Percentiles rank a stretch among this genome's conserved stretches.
These are phyloP conservation scores for Pithys albifrons DNA, from an alignment of 2,113 vertebrate genomes.

Conservation along the genomic window DNA sequence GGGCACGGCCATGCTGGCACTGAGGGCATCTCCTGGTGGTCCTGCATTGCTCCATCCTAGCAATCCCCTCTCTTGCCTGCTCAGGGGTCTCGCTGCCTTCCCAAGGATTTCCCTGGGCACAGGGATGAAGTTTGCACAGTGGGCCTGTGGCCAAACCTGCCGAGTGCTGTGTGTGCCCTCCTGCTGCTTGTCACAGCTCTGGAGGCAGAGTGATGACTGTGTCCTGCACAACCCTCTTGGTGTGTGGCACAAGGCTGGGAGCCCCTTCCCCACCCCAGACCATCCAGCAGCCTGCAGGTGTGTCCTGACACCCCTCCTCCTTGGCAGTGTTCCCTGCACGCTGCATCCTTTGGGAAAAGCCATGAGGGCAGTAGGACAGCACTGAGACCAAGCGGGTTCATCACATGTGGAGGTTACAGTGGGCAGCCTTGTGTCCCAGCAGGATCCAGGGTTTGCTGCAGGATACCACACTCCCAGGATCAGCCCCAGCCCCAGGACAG, in stretches of 20 bases:
- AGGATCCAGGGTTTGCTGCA: not conserved
- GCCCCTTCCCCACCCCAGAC: not conserved
- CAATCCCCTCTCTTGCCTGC: rapidly evolving
- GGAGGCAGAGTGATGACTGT: not conserved
- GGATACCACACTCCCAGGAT: not conserved
- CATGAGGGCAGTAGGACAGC: not conserved
- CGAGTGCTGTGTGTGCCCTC: not conserved
- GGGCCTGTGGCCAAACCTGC: not conserved
- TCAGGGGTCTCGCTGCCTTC: not conserved
- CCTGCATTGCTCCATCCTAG: not conserved
- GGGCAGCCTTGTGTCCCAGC: not conserved
- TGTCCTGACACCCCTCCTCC: not conserved
- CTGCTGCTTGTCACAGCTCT: not conserved
- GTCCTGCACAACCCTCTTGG: not conserved
- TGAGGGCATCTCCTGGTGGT: not conserved
- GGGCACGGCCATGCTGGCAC: rapidly evolving
- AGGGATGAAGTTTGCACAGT: not conserved
- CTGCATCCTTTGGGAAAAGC: not conserved
- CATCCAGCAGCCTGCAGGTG: not conserved
- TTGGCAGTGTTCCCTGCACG: rapidly evolving
- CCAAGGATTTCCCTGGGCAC: not conserved
- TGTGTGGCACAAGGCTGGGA: not conserved
- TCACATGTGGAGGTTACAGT: not conserved
- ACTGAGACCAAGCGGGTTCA: not conserved
- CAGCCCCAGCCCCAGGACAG: not conserved